phyloP scores from a whole-genome alignment of 2,888 invertebrate genomes.

The Drosophila quinaria region DNA sequence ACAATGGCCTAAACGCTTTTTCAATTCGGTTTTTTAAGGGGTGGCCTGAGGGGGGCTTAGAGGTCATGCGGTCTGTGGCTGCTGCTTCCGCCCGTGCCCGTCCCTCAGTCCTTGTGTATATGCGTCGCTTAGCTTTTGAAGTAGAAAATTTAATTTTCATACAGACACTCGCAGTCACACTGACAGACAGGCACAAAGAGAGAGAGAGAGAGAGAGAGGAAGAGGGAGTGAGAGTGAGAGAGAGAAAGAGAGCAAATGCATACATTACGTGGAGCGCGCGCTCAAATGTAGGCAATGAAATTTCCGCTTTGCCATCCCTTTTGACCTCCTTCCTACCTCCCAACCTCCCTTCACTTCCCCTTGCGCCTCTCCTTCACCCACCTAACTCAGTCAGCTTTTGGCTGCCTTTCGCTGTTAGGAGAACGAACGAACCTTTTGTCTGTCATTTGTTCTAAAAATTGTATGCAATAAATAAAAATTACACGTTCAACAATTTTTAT shows the following conservation, averaged over 20 bases:
- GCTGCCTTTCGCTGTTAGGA: conserved; percentile 19
- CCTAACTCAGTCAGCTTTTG: background rate
- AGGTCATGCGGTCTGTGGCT: conserved; percentile 53
- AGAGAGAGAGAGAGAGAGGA: background rate
- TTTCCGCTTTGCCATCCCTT: conserved; percentile 54
- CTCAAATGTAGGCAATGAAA: conserved; percentile 68
- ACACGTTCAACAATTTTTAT: conserved; percentile 78
- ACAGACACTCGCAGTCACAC: conserved; percentile 39
- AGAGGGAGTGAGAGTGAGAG: background rate
- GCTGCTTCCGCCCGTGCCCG: conserved; percentile 29
- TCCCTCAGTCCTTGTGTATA: conserved; percentile 16
- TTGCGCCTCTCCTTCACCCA: background rate
- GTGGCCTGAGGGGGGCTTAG: conserved; percentile 2
- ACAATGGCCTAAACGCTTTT: conserved; percentile 69
- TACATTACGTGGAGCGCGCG: conserved; percentile 56
- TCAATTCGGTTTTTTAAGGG: conserved; percentile 61
- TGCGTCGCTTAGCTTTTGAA: conserved; percentile 60
- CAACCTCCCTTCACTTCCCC: background rate
- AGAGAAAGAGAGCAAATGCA: conserved; percentile 43
- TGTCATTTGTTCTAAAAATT: conserved; percentile 82
- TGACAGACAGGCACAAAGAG: background rate
- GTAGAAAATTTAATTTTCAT: conserved; percentile 76
- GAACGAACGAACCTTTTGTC: conserved; percentile 60
- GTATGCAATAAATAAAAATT: conserved; percentile 82
- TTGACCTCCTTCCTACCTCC: background rate